Evolutionary conservation across 2,797 vertebrate species (phyloP).

Genomic region (Sternotherus odoratus): DNA sequence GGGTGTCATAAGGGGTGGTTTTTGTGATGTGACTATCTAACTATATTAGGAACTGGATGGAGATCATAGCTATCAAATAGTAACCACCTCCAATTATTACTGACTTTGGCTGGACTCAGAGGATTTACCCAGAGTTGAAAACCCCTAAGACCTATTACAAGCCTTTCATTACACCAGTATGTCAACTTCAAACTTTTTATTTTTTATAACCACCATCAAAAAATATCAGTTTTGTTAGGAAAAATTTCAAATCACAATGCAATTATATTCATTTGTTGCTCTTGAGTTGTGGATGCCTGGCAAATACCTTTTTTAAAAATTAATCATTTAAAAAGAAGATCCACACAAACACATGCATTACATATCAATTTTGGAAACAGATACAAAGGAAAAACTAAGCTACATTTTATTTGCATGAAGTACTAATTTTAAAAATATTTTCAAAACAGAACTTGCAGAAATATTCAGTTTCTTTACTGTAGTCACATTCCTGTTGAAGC

Average conservation of each 20-base stretch:
- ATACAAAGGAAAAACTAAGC: accelerated
- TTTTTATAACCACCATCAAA: background rate
- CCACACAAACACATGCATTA: background rate
- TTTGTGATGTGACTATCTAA: background rate
- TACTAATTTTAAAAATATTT: background rate
- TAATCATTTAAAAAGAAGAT: background rate
- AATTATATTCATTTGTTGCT: background rate
- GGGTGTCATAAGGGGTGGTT: background rate
- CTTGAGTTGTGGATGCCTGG: background rate
- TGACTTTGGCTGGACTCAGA: conserved; percentile 37
- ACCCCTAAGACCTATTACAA: background rate
- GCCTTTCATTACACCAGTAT: background rate
- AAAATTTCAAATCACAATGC: background rate
- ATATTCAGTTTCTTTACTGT: background rate
- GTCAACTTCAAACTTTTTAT: conserved; percentile 3
- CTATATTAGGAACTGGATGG: conserved; percentile 25
- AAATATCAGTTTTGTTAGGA: background rate
- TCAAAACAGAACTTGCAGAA: conserved; percentile 13
- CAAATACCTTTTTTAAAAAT: background rate
- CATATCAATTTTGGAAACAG: background rate
- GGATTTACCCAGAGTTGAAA: conserved; percentile 19
- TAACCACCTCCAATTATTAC: conserved; percentile 7
- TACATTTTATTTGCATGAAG: background rate
- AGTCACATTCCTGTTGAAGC: conserved; percentile 1
- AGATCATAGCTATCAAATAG: conserved; percentile 37